phyloP scores from a whole-genome alignment of 2,113 vertebrate species.

The Eulemur macaco region DNA sequence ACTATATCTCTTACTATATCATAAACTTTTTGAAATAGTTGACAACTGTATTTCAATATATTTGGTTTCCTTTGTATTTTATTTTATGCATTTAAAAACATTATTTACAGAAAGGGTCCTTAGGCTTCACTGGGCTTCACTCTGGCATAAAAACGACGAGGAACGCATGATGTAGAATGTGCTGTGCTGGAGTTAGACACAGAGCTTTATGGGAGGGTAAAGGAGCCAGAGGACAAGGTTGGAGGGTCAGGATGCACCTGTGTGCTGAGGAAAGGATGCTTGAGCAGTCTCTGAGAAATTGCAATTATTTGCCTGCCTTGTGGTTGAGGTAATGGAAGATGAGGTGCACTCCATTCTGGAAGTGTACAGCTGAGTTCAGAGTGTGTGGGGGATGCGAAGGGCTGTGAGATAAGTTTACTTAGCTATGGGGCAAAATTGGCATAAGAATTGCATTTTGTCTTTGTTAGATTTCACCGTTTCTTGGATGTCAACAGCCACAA shows the following conservation, averaged over 20 bases:
- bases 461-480: constrained; percentile 93
- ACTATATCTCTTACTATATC: neutral
- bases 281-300: neutral
- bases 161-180: neutral
- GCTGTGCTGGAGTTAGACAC: neutral
- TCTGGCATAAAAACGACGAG: neutral
- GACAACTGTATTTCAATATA: neutral
- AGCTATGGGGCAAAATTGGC: neutral
- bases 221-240: neutral
- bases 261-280: neutral
- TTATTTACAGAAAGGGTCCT: neutral
- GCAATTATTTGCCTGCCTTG: neutral
- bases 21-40: constrained; percentile 2
- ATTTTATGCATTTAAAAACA: neutral
- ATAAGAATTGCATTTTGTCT: constrained; percentile 42
- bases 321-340: neutral
- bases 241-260: neutral
- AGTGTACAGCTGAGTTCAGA: neutral
- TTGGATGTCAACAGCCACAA: constrained; percentile 95
- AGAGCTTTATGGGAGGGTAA: neutral
- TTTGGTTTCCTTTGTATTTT: constrained; percentile 31
- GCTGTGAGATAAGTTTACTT: neutral
- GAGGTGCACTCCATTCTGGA: neutral
- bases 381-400: neutral
- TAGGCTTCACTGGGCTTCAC: neutral